A percentile compares a stretch with the other conserved stretches of the same genome.
phyloP scores from a whole-genome alignment of 2,888 invertebrate genomes.

The Acronicta alni region DNA sequence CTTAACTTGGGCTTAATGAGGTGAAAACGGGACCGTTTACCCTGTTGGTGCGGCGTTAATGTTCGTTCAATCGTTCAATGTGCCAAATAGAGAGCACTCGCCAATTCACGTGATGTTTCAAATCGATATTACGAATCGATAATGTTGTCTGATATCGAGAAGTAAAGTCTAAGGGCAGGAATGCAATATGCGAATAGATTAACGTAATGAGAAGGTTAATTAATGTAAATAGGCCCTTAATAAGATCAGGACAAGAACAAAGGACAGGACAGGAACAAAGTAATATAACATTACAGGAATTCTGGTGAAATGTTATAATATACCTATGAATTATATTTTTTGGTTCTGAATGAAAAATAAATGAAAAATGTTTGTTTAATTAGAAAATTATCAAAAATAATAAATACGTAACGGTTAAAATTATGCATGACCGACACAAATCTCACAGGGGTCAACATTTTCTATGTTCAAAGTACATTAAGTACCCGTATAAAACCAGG shows the following conservation, averaged over 20 bases:
- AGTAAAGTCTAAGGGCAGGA: conserved; percentile 36
- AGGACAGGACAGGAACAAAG: too few relatives aligned
- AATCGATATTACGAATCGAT: conserved; percentile 57
- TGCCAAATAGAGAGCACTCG: conserved; percentile 60
- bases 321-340: background rate
- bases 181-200: conserved; percentile 39
- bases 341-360: conserved; percentile 16
- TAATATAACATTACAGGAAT: conserved; percentile 32
- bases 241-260: too few relatives aligned
- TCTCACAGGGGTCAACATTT: background rate
- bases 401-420: too few relatives aligned
- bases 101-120: conserved; percentile 53
- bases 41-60: conserved; percentile 72
- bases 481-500: conserved; percentile 27
- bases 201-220: conserved; percentile 43
- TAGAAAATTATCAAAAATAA: conserved; percentile 2
- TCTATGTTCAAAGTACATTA: background rate
- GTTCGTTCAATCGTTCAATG: conserved; percentile 69
- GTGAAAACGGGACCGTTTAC: conserved; percentile 86
- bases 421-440: too few relatives aligned
- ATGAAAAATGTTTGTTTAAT: conserved; percentile 24
- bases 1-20: conserved; percentile 87
- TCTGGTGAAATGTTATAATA: conserved; percentile 15
- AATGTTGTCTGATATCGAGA: conserved; percentile 45
- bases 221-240: conserved; percentile 30